Conservation (phyloP, 2,797 vertebrate genomes). For the Salarias fasciatus region DNA sequence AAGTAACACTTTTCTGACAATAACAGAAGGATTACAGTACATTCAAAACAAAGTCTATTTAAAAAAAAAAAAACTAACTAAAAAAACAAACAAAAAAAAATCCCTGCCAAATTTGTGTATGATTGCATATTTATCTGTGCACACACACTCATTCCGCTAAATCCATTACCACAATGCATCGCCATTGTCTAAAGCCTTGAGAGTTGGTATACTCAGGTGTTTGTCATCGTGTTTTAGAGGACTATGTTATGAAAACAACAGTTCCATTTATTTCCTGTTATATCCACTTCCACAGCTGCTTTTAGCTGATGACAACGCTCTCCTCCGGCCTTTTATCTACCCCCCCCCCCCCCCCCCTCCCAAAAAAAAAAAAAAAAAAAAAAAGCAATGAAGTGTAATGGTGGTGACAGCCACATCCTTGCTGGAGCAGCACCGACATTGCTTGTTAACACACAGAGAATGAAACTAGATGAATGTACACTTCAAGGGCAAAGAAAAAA, state of each 20-base stretch:
- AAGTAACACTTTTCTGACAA: not conserved
- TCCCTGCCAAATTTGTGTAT: not conserved
- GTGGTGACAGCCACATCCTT: conserved; percentile 75
- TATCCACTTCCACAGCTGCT: conserved; percentile 19
- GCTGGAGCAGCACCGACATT: conserved; percentile 60
- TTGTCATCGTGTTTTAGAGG: conserved; percentile 39
- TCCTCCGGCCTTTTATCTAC: conserved; percentile 47
- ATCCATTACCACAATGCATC: conserved; percentile 37
- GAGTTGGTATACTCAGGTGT: conserved; percentile 27
- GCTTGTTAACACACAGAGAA: conserved; percentile 76
- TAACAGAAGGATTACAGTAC: not conserved
- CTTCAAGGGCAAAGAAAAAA: conserved; percentile 74
- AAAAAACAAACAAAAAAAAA: too few species aligned
- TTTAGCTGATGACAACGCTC: conserved; percentile 50
- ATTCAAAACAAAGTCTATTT: conserved; percentile 13
- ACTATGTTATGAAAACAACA: conserved; percentile 25
- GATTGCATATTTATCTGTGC: conserved; percentile 26
- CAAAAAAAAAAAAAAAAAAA: conserved; percentile 25
- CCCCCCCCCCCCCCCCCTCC: conserved; percentile 4
- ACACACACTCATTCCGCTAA: conserved; percentile 14
- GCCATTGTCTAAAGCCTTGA: conserved; percentile 31
- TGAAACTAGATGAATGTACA: conserved; percentile 73
- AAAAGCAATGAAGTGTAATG: conserved; percentile 68
- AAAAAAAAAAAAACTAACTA: conserved; percentile 1
- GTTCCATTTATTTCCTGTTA: conserved; percentile 55